phyloP scores from a whole-genome alignment of 2,797 vertebrate genomes.

The Nasua narica region DNA sequence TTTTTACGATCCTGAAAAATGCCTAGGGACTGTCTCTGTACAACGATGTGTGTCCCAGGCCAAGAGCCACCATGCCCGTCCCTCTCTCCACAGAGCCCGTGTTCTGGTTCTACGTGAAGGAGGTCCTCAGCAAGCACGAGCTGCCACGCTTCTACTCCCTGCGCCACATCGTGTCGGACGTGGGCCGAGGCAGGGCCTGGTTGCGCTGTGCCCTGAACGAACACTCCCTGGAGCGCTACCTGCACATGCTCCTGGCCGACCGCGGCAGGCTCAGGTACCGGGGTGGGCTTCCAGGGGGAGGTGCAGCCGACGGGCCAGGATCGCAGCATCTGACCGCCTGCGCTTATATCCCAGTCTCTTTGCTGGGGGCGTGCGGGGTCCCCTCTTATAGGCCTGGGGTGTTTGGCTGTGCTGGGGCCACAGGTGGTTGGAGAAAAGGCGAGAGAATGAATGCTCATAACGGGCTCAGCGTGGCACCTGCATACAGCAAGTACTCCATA shows the following conservation, averaged over 20 bases:
- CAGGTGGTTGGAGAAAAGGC: background rate
- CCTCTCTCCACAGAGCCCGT: constrained; percentile 82
- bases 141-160: constrained; percentile 95
- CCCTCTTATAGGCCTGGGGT: background rate
- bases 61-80: fast-evolving
- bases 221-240: constrained; percentile 95
- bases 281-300: background rate
- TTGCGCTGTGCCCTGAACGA: constrained; percentile 97
- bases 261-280: constrained; percentile 89
- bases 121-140: constrained; percentile 95
- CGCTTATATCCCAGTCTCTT: background rate
- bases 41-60: fast-evolving
- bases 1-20: background rate
- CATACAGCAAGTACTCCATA: fast-evolving
- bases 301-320: fast-evolving
- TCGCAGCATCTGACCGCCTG: background rate
- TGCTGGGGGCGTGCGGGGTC: fast-evolving
- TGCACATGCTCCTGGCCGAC: constrained; percentile 94
- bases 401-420: background rate
- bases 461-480: background rate
- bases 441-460: background rate
- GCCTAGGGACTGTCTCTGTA: background rate
- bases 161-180: constrained; percentile 90
- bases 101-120: constrained; percentile 97
- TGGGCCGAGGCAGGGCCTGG: constrained; percentile 95